Evolutionary conservation across 2,797 vertebrate species (phyloP), one percentile per base, ranked within the genome.

Genomic region (Kryptolebias ocellatus): DNA sequence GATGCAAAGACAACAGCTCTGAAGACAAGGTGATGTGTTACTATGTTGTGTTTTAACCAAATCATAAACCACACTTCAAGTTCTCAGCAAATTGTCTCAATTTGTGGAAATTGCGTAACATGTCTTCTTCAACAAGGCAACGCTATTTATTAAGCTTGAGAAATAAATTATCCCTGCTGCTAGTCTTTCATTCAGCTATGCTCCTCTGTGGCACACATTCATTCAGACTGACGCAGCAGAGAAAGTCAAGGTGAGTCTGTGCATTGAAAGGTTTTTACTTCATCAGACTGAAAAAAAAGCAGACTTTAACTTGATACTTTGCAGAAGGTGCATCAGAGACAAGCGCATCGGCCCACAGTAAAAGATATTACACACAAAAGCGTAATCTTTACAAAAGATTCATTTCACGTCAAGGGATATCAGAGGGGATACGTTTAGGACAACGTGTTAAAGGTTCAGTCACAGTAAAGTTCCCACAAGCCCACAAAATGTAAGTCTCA

Each of bases 161-260:
- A 24, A 24, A 24, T 24, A 24, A 24, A 24, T 24, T 24, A 24
- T 24, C 20, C 1, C 20, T 24, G 20, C 20, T 24, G 20, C 20
- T 24, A 24, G 20, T 24, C 20, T 24, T 24, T 24, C 20, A 24
- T 46, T 17, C 15, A 46, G 16, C 20, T 24, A 24, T 24, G 34
- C 34, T 37, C 34, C 34, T 37, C 34, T 49, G 4, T 8, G 24
- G 34, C 45, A 56, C 37, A 53, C 9, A 9, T 45, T 58, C 2
- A 29, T 15, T 15, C 20, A 49, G n/a, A 63, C 28, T 74, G 70
- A 82, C 28, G 45, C 70, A 65, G 31, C 14, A 64, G 57, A 70
- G 16, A 65, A 72, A 56, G 16, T 81, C 78, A 81, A 86, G 80
- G 82, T 70, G 53, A 75, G n/a, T 0, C 47, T 60, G 54, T 55